phyloP scores from a whole-genome alignment of 2,888 invertebrate species.

The Drosophila hamatofila region DNA sequence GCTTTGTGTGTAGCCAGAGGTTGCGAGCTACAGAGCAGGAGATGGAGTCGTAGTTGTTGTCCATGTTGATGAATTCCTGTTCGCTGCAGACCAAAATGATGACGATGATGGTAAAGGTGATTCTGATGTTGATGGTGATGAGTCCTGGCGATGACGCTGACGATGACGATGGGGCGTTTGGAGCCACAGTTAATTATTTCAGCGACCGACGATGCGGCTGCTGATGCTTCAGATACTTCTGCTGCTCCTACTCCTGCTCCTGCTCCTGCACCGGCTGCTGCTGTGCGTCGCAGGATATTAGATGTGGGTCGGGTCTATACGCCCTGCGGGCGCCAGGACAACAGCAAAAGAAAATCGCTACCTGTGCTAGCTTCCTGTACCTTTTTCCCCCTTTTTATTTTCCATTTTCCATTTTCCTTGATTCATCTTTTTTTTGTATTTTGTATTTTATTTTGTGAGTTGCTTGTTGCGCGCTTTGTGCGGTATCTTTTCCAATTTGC shows the following conservation, averaged over 20 bases:
- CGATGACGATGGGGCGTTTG: conserved; percentile 20
- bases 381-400: conserved; percentile 6
- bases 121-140: conserved; percentile 20
- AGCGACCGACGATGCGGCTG: conserved; percentile 49
- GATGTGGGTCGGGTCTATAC: conserved; percentile 37
- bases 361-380: conserved; percentile 37
- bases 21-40: neutral
- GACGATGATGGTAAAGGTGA: conserved; percentile 20
- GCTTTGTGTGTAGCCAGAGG: conserved; percentile 8
- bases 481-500: conserved; percentile 62
- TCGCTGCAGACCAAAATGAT: conserved; percentile 50
- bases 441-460: conserved; percentile 6
- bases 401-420: conserved; percentile 1
- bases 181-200: conserved; percentile 72
- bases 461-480: conserved; percentile 38
- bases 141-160: conserved; percentile 18
- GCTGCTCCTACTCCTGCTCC: neutral
- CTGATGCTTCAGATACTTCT: conserved; percentile 26
- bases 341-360: conserved; percentile 27
- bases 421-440: conserved; percentile 12
- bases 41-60: conserved; percentile 33
- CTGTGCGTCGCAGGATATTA: conserved; percentile 68
- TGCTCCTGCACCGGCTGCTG: conserved; percentile 23
- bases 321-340: conserved; percentile 29
- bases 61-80: conserved; percentile 64